Percentiles rank a stretch among this genome's conserved stretches.
phyloP scores from a whole-genome alignment of 2,797 vertebrate genomes.

The Falco rusticolus region DNA sequence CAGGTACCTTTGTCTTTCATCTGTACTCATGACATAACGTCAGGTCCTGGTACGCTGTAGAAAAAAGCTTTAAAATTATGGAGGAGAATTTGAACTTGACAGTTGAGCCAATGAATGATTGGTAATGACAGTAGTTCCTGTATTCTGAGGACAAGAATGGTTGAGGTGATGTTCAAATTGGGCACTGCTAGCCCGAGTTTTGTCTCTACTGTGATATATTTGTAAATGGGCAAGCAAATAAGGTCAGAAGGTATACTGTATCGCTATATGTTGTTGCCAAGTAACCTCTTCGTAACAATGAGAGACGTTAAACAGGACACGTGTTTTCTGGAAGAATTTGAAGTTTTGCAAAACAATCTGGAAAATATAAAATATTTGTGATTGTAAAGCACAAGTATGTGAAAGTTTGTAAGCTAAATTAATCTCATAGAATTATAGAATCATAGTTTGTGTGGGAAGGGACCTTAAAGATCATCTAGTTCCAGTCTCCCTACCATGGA shows the following conservation, averaged over 20 bases:
- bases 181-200: not conserved
- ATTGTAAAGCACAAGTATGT: not conserved
- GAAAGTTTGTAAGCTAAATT: not conserved
- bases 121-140: not conserved
- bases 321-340: not conserved
- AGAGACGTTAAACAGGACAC: rapidly evolving
- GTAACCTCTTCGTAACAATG: not conserved
- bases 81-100: conserved; percentile 29
- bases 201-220: not conserved
- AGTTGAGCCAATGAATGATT: not conserved
- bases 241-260: not conserved
- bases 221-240: not conserved
- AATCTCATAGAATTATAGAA: not conserved
- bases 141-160: not conserved
- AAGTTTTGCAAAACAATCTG: not conserved
- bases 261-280: not conserved
- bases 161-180: not conserved
- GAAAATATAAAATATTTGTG: not conserved
- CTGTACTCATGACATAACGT: not conserved
- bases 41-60: not conserved
- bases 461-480: too few relatives aligned
- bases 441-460: too few relatives aligned
- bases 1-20: conserved; percentile 43
- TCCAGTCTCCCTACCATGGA: too few relatives aligned
- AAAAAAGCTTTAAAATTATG: conserved; percentile 56